phyloP scores from a whole-genome alignment of 1,140 invertebrate genomes.

The Lucilia sericata region DNA sequence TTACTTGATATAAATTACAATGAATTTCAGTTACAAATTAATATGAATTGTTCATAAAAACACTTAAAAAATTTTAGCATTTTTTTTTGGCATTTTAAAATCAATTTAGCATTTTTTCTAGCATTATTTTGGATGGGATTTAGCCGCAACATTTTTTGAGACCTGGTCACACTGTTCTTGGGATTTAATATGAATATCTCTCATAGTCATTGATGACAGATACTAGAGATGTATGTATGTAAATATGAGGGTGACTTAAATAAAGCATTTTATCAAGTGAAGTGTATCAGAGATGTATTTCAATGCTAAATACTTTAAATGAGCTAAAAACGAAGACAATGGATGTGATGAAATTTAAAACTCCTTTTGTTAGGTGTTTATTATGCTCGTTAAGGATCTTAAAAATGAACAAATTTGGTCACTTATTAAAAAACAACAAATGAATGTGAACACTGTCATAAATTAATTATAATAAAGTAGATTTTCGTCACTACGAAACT shows the following conservation, averaged over 20 bases:
- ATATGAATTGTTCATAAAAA: too few relatives aligned
- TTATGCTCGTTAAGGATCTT: slow-evolving; percentile 32
- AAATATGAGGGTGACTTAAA: slow-evolving; percentile 35
- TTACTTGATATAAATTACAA: too few relatives aligned
- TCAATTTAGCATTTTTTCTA: too few relatives aligned
- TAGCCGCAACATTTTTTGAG: too few relatives aligned
- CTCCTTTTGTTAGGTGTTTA: slow-evolving; percentile 41
- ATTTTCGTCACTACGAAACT: too few relatives aligned
- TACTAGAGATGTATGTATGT: neutral
- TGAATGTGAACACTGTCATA: too few relatives aligned
- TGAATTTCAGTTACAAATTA: too few relatives aligned
- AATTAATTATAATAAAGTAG: too few relatives aligned
- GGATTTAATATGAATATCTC: neutral
- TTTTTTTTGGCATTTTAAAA: too few relatives aligned
- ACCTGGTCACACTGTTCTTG: too few relatives aligned
- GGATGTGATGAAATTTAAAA: neutral
- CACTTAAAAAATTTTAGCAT: too few relatives aligned
- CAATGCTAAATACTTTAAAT: slow-evolving; percentile 14
- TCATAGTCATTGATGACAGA: neutral
- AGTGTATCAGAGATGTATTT: slow-evolving; percentile 26
- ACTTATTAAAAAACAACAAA: slow-evolving; percentile 4
- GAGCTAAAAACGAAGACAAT: slow-evolving; percentile 19
- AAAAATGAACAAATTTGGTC: slow-evolving; percentile 36
- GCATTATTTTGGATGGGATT: too few relatives aligned
- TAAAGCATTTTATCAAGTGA: slow-evolving; percentile 19